Percentiles rank a stretch among this genome's conserved stretches.
These are phyloP conservation scores for Lithosia quadra DNA, from an alignment of 2,888 invertebrate species.

Conservation along the genomic window DNA sequence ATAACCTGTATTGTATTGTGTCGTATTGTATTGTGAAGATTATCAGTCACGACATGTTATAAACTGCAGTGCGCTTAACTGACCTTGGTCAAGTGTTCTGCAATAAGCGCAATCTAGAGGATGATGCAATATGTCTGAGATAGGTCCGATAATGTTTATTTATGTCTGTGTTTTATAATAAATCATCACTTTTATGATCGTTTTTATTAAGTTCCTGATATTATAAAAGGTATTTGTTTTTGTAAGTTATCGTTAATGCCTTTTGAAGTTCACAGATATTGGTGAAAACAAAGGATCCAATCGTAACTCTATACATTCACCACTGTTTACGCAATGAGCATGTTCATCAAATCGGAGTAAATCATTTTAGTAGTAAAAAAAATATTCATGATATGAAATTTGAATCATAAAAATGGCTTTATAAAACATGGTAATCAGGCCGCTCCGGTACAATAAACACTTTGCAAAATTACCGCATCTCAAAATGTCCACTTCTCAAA, in stretches of 20 bases:
- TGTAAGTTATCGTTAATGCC: constrained; percentile 1
- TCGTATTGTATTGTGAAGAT: constrained; percentile 32
- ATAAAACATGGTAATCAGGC: too few relatives aligned
- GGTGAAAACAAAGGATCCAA: not conserved
- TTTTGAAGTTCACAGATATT: not conserved
- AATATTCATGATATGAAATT: too few relatives aligned
- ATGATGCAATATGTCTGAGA: constrained; percentile 52
- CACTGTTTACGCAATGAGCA: not conserved
- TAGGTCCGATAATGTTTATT: constrained; percentile 41
- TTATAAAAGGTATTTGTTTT: not conserved
- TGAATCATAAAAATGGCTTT: too few relatives aligned
- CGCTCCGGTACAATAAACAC: too few relatives aligned
- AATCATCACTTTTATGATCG: constrained; percentile 19
- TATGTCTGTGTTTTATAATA: constrained; percentile 41
- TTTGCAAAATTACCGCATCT: not conserved
- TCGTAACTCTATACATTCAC: not conserved
- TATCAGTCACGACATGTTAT: constrained; percentile 31
- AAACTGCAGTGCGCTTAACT: constrained; percentile 43
- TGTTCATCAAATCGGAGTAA: too few relatives aligned
- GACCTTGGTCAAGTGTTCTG: constrained; percentile 59
- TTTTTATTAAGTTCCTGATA: constrained; percentile 35
- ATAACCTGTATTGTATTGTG: constrained; percentile 7
- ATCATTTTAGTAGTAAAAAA: too few relatives aligned
- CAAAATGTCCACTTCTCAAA: not conserved
- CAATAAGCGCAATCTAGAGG: constrained; percentile 45